phyloP scores from a whole-genome alignment of 2,888 invertebrate genomes.

The Hymenopus coronatus region DNA sequence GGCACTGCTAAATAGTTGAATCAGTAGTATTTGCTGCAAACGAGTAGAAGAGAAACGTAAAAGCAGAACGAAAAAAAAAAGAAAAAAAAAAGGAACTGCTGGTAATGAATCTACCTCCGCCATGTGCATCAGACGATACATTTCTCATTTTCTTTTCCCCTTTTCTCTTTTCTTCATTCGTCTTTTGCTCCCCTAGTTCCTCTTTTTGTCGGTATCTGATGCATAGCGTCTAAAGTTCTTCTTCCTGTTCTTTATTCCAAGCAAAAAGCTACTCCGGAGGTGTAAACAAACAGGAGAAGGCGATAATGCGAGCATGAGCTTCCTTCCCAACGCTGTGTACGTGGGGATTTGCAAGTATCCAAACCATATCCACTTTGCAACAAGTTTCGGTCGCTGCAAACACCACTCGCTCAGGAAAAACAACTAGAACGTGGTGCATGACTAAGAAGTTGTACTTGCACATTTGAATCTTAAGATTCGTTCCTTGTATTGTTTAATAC shows the following conservation, averaged over 20 bases:
- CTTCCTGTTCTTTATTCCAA: not conserved
- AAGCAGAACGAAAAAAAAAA: not conserved
- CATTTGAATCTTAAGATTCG: not conserved
- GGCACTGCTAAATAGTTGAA: not conserved
- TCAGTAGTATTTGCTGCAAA: not conserved
- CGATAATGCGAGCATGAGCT: not conserved
- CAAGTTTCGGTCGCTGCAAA: not conserved
- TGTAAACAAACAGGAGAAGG: not conserved
- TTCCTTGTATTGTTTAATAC: not conserved
- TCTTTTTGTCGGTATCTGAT: not conserved
- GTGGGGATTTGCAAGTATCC: slow-evolving; percentile 8
- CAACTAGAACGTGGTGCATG: not conserved
- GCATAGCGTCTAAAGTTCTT: not conserved
- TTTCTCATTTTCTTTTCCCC: not conserved
- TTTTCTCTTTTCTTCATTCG: not conserved
- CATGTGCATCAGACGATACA: not conserved
- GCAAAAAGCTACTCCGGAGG: not conserved
- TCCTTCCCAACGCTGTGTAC: not conserved
- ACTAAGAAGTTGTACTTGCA: too few species aligned
- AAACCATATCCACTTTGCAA: slow-evolving; percentile 1
- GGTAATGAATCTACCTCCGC: not conserved
- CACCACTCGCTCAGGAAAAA: not conserved
- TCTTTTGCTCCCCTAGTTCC: not conserved
- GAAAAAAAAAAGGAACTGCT: not conserved
- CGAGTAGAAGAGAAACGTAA: not conserved